A percentile compares a stretch with the other conserved stretches of the same genome.
Conservation (phyloP, 1,140 invertebrate genomes). For the Nasonia vitripennis region DNA sequence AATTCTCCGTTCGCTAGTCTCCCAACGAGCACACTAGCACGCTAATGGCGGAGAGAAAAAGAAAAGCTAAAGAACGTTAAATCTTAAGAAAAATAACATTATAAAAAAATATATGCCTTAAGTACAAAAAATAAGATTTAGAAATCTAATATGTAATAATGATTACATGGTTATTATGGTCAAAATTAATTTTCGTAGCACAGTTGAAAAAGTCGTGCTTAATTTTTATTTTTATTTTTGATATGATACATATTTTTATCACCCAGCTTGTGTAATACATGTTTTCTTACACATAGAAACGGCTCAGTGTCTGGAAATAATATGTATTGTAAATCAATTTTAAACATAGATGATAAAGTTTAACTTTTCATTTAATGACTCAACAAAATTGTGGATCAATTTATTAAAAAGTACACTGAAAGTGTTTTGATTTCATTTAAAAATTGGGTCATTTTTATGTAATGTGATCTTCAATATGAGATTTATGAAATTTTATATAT, state of each 20-base stretch:
- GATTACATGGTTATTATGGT: slow-evolving; percentile 38
- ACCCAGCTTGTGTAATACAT: neutral
- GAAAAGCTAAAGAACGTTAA: slow-evolving; percentile 43
- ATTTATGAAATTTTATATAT: neutral
- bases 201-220: neutral
- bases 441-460: neutral
- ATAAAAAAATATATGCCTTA: slow-evolving; percentile 53
- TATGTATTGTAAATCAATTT: slow-evolving; percentile 25
- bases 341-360: slow-evolving; percentile 22
- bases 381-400: neutral
- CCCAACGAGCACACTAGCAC: slow-evolving; percentile 24
- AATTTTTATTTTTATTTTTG: slow-evolving; percentile 12
- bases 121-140: slow-evolving; percentile 54
- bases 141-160: slow-evolving; percentile 47
- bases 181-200: slow-evolving; percentile 38
- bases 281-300: neutral
- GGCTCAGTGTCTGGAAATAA: slow-evolving; percentile 18
- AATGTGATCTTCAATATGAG: neutral
- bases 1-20: slow-evolving; percentile 42
- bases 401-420: neutral
- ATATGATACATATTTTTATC: slow-evolving; percentile 32
- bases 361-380: neutral
- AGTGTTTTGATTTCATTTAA: neutral
- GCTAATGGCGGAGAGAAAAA: slow-evolving; percentile 17
- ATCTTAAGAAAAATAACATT: slow-evolving; percentile 39